Evolutionary conservation across 1,140 invertebrate genomes (phyloP).

Genomic region (Lycorma delicatula): DNA sequence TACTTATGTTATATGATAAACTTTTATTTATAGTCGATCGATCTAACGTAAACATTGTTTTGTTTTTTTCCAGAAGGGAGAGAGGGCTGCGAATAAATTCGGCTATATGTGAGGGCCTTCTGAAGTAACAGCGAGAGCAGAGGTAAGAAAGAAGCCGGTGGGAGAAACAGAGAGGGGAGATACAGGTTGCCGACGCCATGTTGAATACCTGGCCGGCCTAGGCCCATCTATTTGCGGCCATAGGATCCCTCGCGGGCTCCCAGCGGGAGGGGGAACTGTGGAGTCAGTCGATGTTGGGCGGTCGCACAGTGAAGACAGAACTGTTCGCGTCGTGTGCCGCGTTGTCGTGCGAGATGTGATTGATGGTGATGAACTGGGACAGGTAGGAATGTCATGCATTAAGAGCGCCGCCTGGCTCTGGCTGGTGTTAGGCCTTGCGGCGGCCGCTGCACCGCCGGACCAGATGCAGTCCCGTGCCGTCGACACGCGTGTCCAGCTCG

Average conservation of each 20-base stretch:
- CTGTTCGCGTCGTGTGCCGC: neutral
- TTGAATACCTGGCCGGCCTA: conserved; percentile 25
- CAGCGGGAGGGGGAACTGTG: neutral
- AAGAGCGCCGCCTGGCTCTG: neutral
- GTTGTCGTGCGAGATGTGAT: neutral
- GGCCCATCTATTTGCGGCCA: conserved; percentile 27
- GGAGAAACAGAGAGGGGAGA: conserved; percentile 4
- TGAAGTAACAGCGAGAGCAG: neutral
- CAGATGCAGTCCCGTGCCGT: conserved; percentile 80
- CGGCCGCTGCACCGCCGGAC: conserved; percentile 10
- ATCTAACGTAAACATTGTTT: conserved; percentile 14
- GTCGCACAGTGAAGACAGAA: conserved; percentile 1
- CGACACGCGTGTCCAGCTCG: conserved; percentile 74
- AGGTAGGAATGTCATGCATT: neutral
- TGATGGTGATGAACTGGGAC: conserved; percentile 2
- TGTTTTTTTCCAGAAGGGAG: conserved; percentile 20
- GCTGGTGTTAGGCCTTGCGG: conserved; percentile 5
- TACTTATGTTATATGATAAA: too few relatives aligned
- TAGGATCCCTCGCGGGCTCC: conserved; percentile 20
- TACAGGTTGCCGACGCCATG: conserved; percentile 17
- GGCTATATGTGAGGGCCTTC: conserved; percentile 11
- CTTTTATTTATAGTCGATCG: too few relatives aligned
- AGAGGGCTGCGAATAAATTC: conserved; percentile 19
- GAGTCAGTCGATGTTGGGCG: neutral
- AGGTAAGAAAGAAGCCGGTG: neutral